These are phyloP conservation scores for Lamprotornis superbus DNA, from an alignment of 2,113 vertebrate species.

Conservation along the genomic window DNA sequence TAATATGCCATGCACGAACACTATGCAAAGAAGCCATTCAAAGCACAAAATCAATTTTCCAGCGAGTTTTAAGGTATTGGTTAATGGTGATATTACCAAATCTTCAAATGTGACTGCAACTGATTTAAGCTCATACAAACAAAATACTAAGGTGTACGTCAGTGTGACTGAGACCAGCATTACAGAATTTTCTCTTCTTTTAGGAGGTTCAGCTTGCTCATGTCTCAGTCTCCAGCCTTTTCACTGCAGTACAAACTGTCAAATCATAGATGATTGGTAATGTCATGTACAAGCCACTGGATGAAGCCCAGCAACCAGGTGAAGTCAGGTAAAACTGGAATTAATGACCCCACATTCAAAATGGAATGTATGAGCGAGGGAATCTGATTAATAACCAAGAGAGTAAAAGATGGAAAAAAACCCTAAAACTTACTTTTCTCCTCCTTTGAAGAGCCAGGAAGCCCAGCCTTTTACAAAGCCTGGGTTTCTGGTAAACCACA, in stretches of 20 bases:
- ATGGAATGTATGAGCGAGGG: not conserved
- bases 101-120: not conserved
- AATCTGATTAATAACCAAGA: not conserved
- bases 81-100: not conserved
- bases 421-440: constrained; percentile 77
- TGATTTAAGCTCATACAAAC: not conserved
- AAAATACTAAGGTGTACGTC: not conserved
- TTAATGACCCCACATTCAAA: not conserved
- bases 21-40: not conserved
- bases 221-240: not conserved
- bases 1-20: not conserved
- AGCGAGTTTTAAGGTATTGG: not conserved
- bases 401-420: not conserved
- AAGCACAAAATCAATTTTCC: not conserved
- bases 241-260: not conserved
- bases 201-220: not conserved
- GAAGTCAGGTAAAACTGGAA: not conserved
- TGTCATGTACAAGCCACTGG: not conserved
- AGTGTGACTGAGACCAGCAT: not conserved
- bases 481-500: constrained; percentile 94
- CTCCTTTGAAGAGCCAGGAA: constrained; percentile 75
- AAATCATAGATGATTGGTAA: not conserved
- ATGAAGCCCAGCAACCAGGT: not conserved
- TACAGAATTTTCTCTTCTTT: not conserved
- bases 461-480: constrained; percentile 93